These are phyloP conservation scores for Thymelicus sylvestris DNA, from an alignment of 2,888 invertebrate species.

Conservation along the genomic window DNA sequence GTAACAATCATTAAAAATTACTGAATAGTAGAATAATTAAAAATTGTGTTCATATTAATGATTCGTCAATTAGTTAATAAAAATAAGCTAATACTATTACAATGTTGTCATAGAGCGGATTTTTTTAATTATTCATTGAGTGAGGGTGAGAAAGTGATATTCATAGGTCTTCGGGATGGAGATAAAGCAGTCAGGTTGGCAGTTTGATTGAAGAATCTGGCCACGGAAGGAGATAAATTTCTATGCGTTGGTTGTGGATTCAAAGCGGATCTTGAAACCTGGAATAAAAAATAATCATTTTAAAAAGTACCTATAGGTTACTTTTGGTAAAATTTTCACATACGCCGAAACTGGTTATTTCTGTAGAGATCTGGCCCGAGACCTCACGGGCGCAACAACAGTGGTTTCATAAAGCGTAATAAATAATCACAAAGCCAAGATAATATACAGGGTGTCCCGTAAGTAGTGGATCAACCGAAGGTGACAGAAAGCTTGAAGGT, in stretches of 20 bases:
- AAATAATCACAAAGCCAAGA: too few relatives aligned
- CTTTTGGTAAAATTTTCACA: too few relatives aligned
- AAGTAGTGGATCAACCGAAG: too few relatives aligned
- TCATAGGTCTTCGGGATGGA: constrained; percentile 55
- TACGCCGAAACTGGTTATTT: too few relatives aligned
- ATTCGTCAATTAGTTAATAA: constrained; percentile 3
- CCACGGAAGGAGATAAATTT: constrained; percentile 76
- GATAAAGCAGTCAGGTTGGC: constrained; percentile 62
- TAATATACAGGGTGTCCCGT: too few relatives aligned
- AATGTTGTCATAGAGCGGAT: background rate
- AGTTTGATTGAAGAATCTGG: constrained; percentile 73
- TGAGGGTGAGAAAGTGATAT: constrained; percentile 32
- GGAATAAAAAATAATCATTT: constrained; percentile 40
- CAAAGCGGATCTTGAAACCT: constrained; percentile 51
- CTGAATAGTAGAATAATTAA: too few relatives aligned
- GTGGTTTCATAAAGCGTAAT: too few relatives aligned
- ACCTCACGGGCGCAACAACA: too few relatives aligned
- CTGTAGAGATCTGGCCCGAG: too few relatives aligned
- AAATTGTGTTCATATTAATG: background rate
- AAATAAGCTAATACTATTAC: background rate
- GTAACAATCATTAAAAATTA: too few relatives aligned
- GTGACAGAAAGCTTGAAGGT: too few relatives aligned
- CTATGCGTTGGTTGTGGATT: constrained; percentile 53
- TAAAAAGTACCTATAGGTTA: too few relatives aligned
- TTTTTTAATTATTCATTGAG: constrained; percentile 6